A percentile compares a stretch with the other conserved stretches of the same genome.
These are phyloP conservation scores for Hydrozoanthus gracilis DNA, from an alignment of 92 coral and sea anemone species.

Conservation along the genomic window DNA sequence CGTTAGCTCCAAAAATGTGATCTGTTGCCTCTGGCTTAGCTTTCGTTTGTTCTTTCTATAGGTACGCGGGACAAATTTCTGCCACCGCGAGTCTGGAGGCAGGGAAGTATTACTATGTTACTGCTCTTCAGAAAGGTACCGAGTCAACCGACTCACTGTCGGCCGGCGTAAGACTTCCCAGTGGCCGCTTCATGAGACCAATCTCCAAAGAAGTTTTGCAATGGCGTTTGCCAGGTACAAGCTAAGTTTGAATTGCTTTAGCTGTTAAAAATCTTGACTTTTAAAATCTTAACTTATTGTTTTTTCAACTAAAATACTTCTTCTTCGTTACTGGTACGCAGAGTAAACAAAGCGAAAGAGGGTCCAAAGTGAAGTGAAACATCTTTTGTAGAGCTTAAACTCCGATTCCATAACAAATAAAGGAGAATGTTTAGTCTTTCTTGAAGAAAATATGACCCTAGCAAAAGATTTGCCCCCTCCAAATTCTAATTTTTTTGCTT, in stretches of 20 bases:
- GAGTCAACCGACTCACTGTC: conserved; percentile 94
- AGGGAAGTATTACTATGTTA: conserved; percentile 94
- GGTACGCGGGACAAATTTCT: conserved; percentile 93
- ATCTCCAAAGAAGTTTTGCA: conserved; percentile 93
- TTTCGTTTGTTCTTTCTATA: conserved; percentile 10
- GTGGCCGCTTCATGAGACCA: conserved; percentile 99
- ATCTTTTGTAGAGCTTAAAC: no score
- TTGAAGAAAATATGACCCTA: no score
- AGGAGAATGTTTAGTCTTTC: no score
- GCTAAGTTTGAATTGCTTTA: background rate
- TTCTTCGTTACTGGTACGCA: no score
- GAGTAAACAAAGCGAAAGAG: no score
- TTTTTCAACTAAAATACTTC: no score
- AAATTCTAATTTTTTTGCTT: no score
- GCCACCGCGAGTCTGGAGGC: conserved; percentile 83
- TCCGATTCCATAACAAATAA: no score
- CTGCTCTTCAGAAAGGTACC: conserved; percentile 94
- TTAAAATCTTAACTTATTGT: no score
- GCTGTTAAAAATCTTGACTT: background rate
- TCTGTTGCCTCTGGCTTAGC: background rate
- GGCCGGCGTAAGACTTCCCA: conserved; percentile 96
- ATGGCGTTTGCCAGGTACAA: conserved; percentile 94
- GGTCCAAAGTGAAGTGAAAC: no score
- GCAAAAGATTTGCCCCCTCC: no score
- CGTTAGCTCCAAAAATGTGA: no score